Base-by-base conservation (phyloP, 1,140 invertebrate genomes). In the Drosophila pallidifrons region DNA sequence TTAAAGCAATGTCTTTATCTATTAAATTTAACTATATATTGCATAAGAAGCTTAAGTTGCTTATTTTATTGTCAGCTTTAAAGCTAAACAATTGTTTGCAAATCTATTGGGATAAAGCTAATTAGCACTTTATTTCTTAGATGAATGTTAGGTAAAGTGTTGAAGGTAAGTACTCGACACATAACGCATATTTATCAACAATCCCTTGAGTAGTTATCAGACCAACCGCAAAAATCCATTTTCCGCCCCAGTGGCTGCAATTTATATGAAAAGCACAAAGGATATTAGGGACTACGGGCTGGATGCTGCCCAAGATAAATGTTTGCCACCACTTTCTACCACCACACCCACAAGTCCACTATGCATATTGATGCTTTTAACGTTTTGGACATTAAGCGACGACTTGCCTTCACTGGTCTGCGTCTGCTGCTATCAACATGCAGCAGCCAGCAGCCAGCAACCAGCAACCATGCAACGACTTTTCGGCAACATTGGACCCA, bases 321-420 rank as follows among this genome's bases (percentile, higher is more conserved):
- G 82, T 82, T 82, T 64, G 46, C 35, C 64, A 43, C 69, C 3
- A 25, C 20, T 25, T 25, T 25, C 3, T 4, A 25, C 60, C 54
- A 59, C 49, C 10, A 54, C 35, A 10, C 41, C 77, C 71, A 49
- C 55, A 79, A 60, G 69, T 59, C 81, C 86, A 88, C 80, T 88
- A 86, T 89, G 85, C 85, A 90, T 89, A 88, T 90, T 88, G 85
- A 90, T 90, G 85, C 85, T 81, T 86, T 90, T 81, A 88, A 81
- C 83, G 77, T 85, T 89, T 86, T 76, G 75, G 78, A 78, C 85
- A 85, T 85, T 90, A 81, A 80, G 68, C 81, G 78, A 70, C 81
- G 78, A 67, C 65, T 70, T 57, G 77, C 52, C 60, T 75, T 58
- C 65, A 63, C 69, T 72, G 57, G 41, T 61, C 35, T 70, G 20